Conservation (phyloP, 2,888 invertebrate genomes). For the Diarsia dahlii region DNA sequence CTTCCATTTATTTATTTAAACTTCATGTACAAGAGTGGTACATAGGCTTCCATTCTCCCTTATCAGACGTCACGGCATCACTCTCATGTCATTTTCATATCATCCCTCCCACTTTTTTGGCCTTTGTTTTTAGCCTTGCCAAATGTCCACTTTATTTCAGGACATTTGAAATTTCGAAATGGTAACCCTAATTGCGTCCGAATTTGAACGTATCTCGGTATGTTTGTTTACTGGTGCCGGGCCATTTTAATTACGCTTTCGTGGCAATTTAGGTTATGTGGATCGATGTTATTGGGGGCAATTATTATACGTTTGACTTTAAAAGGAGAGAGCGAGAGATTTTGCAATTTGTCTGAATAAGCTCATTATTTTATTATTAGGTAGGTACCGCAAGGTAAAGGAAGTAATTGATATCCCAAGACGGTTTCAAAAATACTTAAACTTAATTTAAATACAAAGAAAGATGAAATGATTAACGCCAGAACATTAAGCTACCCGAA, state of each 20-base stretch:
- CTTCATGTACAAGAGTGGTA: too few species aligned
- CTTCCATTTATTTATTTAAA: too few species aligned
- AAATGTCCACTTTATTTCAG: not conserved
- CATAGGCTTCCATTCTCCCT: too few species aligned
- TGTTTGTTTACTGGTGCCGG: conserved; percentile 38
- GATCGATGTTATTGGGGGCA: conserved; percentile 13
- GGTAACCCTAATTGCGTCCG: conserved; percentile 48
- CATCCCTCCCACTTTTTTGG: not conserved
- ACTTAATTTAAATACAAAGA: too few species aligned
- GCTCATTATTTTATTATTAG: not conserved
- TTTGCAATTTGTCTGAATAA: not conserved
- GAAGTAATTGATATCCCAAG: too few species aligned
- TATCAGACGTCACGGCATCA: not conserved
- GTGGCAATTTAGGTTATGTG: conserved; percentile 27
- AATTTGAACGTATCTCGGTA: conserved; percentile 39
- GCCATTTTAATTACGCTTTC: conserved; percentile 56
- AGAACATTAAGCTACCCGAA: too few species aligned
- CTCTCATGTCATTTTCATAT: not conserved
- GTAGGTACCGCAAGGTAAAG: too few species aligned
- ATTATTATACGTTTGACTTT: not conserved
- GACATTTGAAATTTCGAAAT: not conserved
- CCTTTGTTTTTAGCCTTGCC: not conserved
- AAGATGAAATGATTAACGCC: too few species aligned
- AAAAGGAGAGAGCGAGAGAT: not conserved
- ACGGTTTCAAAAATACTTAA: too few species aligned